Conservation (phyloP, 2,113 vertebrate species). For the Leuciscus idus region DNA sequence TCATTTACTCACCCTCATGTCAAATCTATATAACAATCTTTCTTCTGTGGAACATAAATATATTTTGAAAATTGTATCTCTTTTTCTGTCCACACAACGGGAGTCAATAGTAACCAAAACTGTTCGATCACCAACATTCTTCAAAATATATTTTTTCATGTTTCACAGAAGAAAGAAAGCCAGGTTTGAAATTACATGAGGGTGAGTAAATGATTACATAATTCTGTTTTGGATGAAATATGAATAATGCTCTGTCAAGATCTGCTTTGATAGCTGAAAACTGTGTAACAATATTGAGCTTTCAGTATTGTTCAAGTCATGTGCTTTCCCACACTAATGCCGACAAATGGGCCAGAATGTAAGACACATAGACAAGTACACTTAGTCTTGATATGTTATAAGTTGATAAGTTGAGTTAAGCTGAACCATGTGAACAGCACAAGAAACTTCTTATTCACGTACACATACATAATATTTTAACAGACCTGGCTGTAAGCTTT, state of each 20-base stretch:
- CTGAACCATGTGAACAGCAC: conserved; percentile 32
- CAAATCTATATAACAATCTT: background rate
- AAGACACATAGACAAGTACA: background rate
- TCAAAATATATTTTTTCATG: background rate
- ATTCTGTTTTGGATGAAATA: background rate
- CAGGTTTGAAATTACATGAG: background rate
- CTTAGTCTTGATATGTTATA: conserved; percentile 31
- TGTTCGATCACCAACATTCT: background rate
- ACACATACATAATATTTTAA: background rate
- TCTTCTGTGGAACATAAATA: background rate
- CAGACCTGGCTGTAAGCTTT: background rate
- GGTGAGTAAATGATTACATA: background rate
- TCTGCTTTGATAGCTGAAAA: background rate
- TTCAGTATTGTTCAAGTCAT: background rate
- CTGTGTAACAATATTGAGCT: background rate
- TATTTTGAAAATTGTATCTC: background rate
- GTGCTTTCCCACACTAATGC: background rate
- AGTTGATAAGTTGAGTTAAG: too few species aligned
- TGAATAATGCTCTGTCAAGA: background rate
- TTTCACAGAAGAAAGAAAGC: background rate
- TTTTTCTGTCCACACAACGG: background rate
- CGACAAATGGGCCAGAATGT: background rate
- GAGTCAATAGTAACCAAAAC: background rate
- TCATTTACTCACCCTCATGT: background rate
- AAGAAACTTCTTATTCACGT: conserved; percentile 4